Percentiles rank a stretch among this genome's conserved stretches.
Evolutionary conservation across 2,113 vertebrate species (phyloP).

Genomic region (Cercopithecus mona): DNA sequence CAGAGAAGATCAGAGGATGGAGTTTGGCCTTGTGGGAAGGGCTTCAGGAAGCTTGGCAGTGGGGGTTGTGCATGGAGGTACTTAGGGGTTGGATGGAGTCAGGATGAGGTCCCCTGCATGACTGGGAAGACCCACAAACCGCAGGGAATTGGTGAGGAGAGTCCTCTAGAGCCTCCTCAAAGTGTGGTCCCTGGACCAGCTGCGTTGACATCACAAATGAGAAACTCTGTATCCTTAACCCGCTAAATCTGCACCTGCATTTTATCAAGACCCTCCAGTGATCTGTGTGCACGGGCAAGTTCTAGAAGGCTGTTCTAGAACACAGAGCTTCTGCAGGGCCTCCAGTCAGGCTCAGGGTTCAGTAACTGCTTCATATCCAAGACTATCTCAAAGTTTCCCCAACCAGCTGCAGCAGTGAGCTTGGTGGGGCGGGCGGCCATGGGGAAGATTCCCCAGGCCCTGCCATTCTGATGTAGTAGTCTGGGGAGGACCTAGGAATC

Average conservation of each 20-base stretch:
- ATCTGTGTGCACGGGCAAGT: background rate
- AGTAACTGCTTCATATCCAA: background rate
- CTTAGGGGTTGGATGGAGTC: background rate
- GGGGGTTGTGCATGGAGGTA: too few relatives aligned
- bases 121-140: background rate
- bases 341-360: background rate
- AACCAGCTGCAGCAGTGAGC: too few relatives aligned
- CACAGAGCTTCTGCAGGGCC: accelerated
- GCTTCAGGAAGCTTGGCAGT: background rate
- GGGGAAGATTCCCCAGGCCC: background rate
- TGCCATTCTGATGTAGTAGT: background rate
- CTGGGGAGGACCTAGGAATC: background rate
- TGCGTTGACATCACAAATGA: background rate
- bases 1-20: background rate
- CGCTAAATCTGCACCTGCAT: background rate
- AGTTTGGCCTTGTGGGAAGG: background rate
- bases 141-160: background rate
- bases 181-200: too few relatives aligned
- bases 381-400: background rate
- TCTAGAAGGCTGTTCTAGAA: background rate
- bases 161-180: background rate
- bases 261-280: background rate
- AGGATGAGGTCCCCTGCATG: background rate
- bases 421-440: too few relatives aligned
- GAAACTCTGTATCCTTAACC: background rate